Base-by-base conservation (phyloP, 2,797 vertebrate genomes). In the Sternotherus odoratus region DNA sequence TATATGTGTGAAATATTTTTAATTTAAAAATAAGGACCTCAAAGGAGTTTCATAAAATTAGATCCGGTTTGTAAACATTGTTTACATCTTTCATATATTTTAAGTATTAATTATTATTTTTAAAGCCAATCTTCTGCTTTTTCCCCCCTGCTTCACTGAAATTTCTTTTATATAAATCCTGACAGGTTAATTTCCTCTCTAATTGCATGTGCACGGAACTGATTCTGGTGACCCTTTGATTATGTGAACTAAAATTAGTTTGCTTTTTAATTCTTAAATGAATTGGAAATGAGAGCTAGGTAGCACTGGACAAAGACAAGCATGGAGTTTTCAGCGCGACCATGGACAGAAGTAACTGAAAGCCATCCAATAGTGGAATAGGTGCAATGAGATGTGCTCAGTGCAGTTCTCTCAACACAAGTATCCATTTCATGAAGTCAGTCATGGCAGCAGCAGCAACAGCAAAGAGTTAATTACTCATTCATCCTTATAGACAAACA, bases 241-340 rank as follows among this genome's bases (percentile, higher is more conserved):
- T 56, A 16, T 3, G 75, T 16, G 12, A 92, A 56, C 8, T 1
- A 1, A 86, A 87, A 84, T 4, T 7, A 46, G 7, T 48, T 90
- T 87, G 69, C 5, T 91, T 89, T 91, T 88, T 56, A 91, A 89
- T 78, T 77, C 39, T 51, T 82, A 60, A 93, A 86, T 51, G 48
- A 88, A 77, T 16, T 89, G 69, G 15, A 54, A 89, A 83, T 0
- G 0, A 75, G 15, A 75, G 11, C 24, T 75, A 46, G 12, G 26
- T 46, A 48, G 26, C 72, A 48, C 15, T 30, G 43, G 12, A 48
- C 13, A 75, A 75, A 75, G 26, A 26, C 24, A 48, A 46, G 43
- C 72, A 48, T 75, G 23, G 13, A 26, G 15, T 75, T 75, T 60
- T 75, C 24, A 75, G 15, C 39, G 24, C 10, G 6, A 33, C 17